Conservation (phyloP, 2,113 vertebrate genomes). For the Uropsilus gracilis region DNA sequence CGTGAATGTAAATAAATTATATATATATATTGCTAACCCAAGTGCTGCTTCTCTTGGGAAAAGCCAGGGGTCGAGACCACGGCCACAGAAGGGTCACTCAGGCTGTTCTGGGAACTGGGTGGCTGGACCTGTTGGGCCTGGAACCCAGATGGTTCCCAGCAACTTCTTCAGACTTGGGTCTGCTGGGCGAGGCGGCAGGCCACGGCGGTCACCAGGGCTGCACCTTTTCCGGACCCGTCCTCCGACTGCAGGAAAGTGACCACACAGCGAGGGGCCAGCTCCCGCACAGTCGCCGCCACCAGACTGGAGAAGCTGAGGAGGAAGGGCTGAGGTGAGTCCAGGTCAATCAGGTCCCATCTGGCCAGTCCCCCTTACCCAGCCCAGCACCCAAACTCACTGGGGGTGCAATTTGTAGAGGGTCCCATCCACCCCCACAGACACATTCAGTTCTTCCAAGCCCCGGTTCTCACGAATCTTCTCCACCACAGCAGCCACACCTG, state of each 20-base stretch:
- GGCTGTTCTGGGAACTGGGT: background rate
- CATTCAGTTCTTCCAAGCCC: conserved; percentile 62
- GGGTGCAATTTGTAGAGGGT: conserved; percentile 88
- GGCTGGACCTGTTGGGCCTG: background rate
- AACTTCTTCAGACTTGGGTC: background rate
- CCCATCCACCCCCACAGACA: conserved; percentile 87
- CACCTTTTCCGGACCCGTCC: conserved; percentile 92
- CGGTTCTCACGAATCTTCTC: conserved; percentile 88
- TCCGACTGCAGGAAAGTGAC: conserved; percentile 90
- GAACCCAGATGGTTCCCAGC: background rate
- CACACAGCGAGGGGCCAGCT: conserved; percentile 88
- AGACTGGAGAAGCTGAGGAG: conserved; percentile 86
- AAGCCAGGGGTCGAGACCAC: background rate
- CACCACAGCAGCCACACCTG: conserved; percentile 85
- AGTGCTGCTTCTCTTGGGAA: conserved; percentile 64
- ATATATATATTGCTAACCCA: conserved; percentile 91
- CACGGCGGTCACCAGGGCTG: conserved; percentile 91
- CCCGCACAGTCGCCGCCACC: conserved; percentile 82
- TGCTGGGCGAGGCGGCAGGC: conserved; percentile 57
- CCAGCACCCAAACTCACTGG: conserved; percentile 73
- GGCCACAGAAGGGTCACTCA: background rate
- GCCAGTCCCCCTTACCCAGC: background rate
- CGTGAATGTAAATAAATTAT: conserved; percentile 92
- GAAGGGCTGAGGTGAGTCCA: background rate
- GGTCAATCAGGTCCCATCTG: background rate